These are phyloP conservation scores for Crambe crambe DNA, from an alignment of 37 sponge, comb jelly and placozoan species.

Conservation along the genomic window DNA sequence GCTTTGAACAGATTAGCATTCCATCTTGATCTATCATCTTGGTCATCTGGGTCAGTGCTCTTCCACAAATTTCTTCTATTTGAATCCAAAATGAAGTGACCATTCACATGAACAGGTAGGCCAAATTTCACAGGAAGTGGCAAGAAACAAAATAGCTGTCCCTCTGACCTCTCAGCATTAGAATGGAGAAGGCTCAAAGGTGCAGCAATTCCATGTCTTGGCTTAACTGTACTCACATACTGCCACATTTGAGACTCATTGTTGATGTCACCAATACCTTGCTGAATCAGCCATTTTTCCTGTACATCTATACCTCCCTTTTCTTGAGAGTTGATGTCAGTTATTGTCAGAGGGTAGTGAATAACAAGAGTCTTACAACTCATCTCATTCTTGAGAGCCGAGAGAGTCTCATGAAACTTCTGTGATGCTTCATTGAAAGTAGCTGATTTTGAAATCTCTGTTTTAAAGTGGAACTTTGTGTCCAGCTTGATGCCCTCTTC, in stretches of 20 bases:
- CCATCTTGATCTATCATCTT: conserved; percentile 51
- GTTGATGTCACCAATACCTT: conserved; percentile 58
- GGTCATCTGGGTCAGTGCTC: conserved; percentile 14
- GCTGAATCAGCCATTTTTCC: conserved; percentile 64
- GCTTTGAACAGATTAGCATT: conserved; percentile 51
- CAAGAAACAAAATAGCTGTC: conserved; percentile 67
- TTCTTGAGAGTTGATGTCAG: not conserved
- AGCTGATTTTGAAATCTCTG: not conserved
- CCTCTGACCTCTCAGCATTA: not conserved
- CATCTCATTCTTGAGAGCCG: not conserved
- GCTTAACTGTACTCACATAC: conserved; percentile 33
- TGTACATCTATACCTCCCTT: not conserved
- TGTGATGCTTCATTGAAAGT: not conserved
- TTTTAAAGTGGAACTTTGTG: not conserved
- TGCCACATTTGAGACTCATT: conserved; percentile 21
- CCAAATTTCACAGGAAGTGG: conserved; percentile 52
- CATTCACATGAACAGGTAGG: conserved; percentile 79
- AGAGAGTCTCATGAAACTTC: not conserved
- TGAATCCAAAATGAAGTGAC: conserved; percentile 67
- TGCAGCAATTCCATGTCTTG: conserved; percentile 65
- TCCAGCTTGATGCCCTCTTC: not conserved
- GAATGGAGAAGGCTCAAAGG: conserved; percentile 7
- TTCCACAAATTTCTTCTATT: conserved; percentile 60
- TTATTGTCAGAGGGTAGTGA: conserved; percentile 17
- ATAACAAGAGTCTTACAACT: not conserved